Base-by-base conservation (phyloP, 1,140 invertebrate genomes). In the Limonius californicus region DNA sequence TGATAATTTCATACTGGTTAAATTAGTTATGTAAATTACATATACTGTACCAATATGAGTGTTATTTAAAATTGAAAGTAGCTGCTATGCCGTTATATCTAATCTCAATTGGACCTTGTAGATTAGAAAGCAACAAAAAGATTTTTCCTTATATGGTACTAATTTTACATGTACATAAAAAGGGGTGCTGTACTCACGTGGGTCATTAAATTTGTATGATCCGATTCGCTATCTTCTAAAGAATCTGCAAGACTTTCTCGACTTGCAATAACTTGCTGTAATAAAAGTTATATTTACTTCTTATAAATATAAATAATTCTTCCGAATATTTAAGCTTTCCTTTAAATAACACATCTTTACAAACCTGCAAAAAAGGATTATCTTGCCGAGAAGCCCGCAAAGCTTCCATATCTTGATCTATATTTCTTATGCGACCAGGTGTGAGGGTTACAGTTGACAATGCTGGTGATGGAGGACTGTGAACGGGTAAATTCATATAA, bases 331-430 rank as follows among this genome's bases (percentile, higher is more conserved):
- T n/a, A n/a, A n/a, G n/a, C n/a, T n/a, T n/a, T n/a, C n/a, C n/a
- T n/a, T n/a, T n/a, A n/a, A n/a, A n/a, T n/a, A n/a, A n/a, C n/a
- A n/a, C n/a, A 39, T 12, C 8, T 6, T 32, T 50, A 21, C 45
- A 50, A 18, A 88, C 88, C 81, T 89, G 86, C 62, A 92, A 78
- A 76, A 89, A 91, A 18, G 90, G 90, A 80, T 92, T 91, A 73
- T 92, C 90, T 77, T 91, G 88, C 62, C 89, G 78, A 21, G 89
- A 91, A 16, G 90, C 80, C 63, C 88, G 81, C 19, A 92, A 77
- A 15, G 88, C 87, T 77, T 90, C 87, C 88, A 92, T 91, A 71
- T 91, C 90, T 76, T 89, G 86, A 74, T 90, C 87, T 69, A 91
- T 88, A 77, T 90, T 90, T 67, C 88, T 81, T 56, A 85, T 85